A percentile compares a stretch with the other conserved stretches of the same genome.
These are phyloP conservation scores for Cryptomyrus ogoouensis DNA, from an alignment of 2,113 vertebrate genomes.

Conservation along the genomic window DNA sequence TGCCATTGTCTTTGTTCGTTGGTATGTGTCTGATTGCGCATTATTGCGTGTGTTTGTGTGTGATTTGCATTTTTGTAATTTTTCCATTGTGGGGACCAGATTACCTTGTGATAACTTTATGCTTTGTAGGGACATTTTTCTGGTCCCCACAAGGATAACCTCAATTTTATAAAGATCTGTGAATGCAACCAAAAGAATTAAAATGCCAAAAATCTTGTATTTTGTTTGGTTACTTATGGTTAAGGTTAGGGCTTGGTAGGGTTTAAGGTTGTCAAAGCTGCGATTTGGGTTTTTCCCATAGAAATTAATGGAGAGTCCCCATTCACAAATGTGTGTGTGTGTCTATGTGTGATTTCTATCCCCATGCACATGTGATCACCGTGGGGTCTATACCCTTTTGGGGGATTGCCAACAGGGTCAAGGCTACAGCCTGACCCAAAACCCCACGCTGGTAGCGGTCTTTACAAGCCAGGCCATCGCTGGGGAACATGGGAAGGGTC, in stretches of 20 bases:
- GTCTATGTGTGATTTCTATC: neutral
- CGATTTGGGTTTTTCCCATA: neutral
- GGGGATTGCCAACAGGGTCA: neutral
- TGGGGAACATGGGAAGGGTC: neutral
- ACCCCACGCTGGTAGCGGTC: neutral
- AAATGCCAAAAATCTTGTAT: neutral
- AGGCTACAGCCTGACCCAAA: neutral
- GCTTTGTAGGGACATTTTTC: neutral
- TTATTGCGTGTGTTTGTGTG: neutral
- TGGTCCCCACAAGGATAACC: neutral
- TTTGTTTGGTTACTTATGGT: neutral
- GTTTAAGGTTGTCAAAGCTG: neutral
- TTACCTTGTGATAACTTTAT: neutral
- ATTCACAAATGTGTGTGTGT: neutral
- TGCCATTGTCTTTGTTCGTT: conserved; percentile 11
- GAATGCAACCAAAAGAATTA: neutral
- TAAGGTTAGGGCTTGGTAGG: neutral
- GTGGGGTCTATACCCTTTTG: neutral
- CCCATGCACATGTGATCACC: neutral
- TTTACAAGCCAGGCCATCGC: neutral
- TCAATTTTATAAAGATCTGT: neutral
- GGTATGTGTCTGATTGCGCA: neutral
- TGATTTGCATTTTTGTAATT: neutral
- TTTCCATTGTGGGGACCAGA: neutral
- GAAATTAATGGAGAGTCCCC: neutral